Base-by-base conservation (phyloP, 2,888 invertebrate genomes). In the Erebia ligea region DNA sequence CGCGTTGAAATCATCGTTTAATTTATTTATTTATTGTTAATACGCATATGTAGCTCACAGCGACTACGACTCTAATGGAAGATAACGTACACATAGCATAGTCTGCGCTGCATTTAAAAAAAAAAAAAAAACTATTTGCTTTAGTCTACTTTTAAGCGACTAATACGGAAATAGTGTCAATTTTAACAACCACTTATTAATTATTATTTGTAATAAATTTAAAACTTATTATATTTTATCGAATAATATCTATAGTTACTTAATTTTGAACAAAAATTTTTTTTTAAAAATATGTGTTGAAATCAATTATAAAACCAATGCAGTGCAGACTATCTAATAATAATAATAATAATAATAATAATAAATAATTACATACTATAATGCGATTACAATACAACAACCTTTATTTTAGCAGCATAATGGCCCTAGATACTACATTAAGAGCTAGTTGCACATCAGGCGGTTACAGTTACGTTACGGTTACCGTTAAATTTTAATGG, bases 41-140 rank as follows among this genome's bases (percentile, higher is more conserved):
- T 89, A 91, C 86, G 91, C 90, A 87, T 87, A 86, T 82, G 85
- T 88, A 88, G 90, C 88, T 88, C 91, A 88, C 87, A 90, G 91
- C 90, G 82, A 84, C 92, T 92, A 92, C 91, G 75, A 78, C 50
- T 82, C 91, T 92, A 92, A 87, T 92, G 92, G 92, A 92, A 92
- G 92, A 90, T 91, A 86, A 89, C 87, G 84, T 85, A 87, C 84
- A 86, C 82, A 72, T 78, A 79, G 67, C 67, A 72, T 71, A 78
- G 85, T 83, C 87, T 83, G 86, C 86, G 82, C 67, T 85, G 86
- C 89, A 81, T 79, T 87, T 84, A 83, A 73, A 15, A 8, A 21
- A 21, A 21, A 1, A 21, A 21, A 21, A 21, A 21, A 21, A 2
- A 1, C 25, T 25, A 25, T 25, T 25, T 25, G 25, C 3, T 25